phyloP scores from a whole-genome alignment of 64 coral and sea anemone species.

The Stichodactyla helianthus region DNA sequence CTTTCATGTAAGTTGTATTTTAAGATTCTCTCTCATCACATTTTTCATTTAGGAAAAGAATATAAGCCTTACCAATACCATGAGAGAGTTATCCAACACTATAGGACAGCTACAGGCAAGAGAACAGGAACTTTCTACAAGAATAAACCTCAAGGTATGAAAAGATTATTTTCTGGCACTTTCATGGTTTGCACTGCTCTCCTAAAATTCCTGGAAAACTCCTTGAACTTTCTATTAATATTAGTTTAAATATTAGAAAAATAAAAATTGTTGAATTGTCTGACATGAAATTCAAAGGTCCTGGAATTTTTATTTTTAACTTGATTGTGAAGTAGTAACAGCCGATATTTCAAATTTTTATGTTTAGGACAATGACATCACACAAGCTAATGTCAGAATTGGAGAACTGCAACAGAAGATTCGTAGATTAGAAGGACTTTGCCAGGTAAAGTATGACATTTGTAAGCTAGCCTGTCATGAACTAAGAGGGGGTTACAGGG shows the following conservation, averaged over 20 bases:
- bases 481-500: too few species aligned
- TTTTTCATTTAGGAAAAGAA: constrained; percentile 75
- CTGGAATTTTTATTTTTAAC: too few species aligned
- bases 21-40: too few species aligned
- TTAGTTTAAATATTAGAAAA: too few species aligned
- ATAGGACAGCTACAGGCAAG: constrained; percentile 94
- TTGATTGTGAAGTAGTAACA: too few species aligned
- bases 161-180: background rate
- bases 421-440: constrained; percentile 74
- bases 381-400: constrained; percentile 85
- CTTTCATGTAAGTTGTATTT: too few species aligned
- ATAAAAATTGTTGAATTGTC: too few species aligned
- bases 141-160: constrained; percentile 89
- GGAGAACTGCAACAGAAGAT: constrained; percentile 90
- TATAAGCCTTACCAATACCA: constrained; percentile 70
- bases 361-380: constrained; percentile 96
- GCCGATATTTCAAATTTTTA: background rate
- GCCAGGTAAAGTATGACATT: constrained; percentile 49
- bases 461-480: background rate
- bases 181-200: too few species aligned
- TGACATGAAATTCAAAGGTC: too few species aligned
- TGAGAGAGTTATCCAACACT: constrained; percentile 94
- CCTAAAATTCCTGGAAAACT: too few species aligned
- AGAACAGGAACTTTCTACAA: constrained; percentile 95
- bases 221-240: too few species aligned